A percentile compares a stretch with the other conserved stretches of the same genome.
Conservation (phyloP, 2,113 vertebrate species). For the Eudyptes chrysolophus region DNA sequence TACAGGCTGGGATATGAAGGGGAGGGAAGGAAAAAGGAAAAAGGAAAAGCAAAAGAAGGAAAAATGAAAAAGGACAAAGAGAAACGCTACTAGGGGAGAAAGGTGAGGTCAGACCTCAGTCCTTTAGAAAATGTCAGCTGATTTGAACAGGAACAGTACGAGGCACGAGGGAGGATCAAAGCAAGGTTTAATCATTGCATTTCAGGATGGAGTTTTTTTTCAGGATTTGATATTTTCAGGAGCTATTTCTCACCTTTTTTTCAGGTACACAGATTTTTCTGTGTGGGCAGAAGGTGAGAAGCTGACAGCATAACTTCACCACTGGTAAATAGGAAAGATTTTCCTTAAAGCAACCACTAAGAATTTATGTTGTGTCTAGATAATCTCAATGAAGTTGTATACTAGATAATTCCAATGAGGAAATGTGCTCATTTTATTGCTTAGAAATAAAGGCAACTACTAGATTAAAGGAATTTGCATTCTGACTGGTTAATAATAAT, state of each 20-base stretch:
- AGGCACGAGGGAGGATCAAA: neutral
- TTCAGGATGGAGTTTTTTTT: neutral
- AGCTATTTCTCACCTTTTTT: neutral
- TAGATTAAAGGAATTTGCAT: neutral
- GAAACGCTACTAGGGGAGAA: neutral
- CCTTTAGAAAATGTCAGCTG: conserved; percentile 1
- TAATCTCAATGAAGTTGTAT: neutral
- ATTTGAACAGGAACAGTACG: neutral
- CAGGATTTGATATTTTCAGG: neutral
- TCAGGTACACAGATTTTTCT: neutral
- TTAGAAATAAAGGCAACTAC: neutral
- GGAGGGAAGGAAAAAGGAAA: neutral
- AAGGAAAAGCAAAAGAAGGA: neutral
- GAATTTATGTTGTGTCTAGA: neutral
- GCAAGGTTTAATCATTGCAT: neutral
- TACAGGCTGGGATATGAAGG: neutral
- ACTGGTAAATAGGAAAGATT: neutral
- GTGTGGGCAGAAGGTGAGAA: neutral
- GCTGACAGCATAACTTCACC: neutral
- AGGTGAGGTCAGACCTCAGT: neutral
- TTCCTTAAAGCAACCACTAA: neutral
- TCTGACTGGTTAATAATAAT: neutral
- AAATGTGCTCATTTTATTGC: neutral
- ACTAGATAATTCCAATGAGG: neutral
- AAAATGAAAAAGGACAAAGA: neutral